These are phyloP conservation scores for Temnothorax curvispinosus DNA, from an alignment of 1,140 invertebrate genomes.

Conservation along the genomic window DNA sequence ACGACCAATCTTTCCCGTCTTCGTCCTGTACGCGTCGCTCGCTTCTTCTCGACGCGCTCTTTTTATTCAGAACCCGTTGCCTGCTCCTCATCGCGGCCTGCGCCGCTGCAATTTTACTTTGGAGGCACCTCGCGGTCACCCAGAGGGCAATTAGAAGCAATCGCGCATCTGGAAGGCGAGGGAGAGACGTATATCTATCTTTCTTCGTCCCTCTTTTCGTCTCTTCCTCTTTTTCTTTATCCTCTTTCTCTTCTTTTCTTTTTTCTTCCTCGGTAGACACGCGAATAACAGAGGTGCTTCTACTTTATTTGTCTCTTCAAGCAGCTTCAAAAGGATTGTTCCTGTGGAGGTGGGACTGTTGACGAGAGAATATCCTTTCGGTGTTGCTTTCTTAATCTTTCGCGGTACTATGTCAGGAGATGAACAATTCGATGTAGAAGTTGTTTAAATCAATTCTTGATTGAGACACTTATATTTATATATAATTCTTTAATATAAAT, in stretches of 20 bases:
- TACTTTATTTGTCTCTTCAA: conserved; percentile 51
- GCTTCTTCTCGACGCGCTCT: conserved; percentile 18
- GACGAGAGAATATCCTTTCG: background rate
- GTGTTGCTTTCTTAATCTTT: background rate
- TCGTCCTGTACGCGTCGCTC: conserved; percentile 29
- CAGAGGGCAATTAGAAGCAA: conserved; percentile 76
- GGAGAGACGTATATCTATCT: conserved; percentile 56
- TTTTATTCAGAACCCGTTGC: conserved; percentile 47
- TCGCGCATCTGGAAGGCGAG: conserved; percentile 71
- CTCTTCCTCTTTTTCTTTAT: background rate
- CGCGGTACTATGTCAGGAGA: background rate
- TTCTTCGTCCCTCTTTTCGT: background rate
- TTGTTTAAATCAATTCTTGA: background rate
- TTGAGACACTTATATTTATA: background rate
- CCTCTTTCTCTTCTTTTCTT: background rate
- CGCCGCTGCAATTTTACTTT: conserved; percentile 73
- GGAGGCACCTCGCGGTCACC: conserved; percentile 59
- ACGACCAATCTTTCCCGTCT: conserved; percentile 47
- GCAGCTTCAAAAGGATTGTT: conserved; percentile 39
- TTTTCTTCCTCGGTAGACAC: conserved; percentile 28
- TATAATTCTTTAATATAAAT: background rate
- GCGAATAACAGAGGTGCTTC: background rate
- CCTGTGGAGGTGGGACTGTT: background rate
- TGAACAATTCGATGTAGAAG: background rate
- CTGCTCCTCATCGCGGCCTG: conserved; percentile 15